Base-by-base conservation (phyloP, 2,113 vertebrate genomes). In the Eptesicus fuscus region DNA sequence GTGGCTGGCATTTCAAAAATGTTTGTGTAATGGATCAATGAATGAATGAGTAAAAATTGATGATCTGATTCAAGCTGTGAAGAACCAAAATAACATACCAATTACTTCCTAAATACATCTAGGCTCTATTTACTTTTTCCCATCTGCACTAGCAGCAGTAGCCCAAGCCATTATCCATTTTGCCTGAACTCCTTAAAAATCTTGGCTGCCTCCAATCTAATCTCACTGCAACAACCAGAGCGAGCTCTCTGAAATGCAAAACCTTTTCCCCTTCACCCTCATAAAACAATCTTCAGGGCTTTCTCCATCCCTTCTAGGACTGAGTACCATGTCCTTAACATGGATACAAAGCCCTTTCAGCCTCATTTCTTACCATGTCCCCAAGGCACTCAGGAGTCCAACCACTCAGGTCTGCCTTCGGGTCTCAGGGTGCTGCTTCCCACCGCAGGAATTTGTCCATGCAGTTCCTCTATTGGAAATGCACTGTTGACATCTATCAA, bases 11-110 rank as follows among this genome's bases (percentile, higher is more conserved):
- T 84, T 94, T 91, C 59, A 35, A 42, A 95, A 74, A 80, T 56
- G 10, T 63, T 73, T 37, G 32, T 67, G 63, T 67, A 88, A 83
- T 76, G 65, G 67, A 71, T 71, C 32, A 88, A 87, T 76, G 73
- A 79, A 65, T 78, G 35, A 86, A 73, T 88, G 37, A 88, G 37
- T 83, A n/a, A 94, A 87, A 90, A 90, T 30, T 40, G 40, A 80
- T 74, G 2, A 42, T 95, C 20, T 76, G 23, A 63, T 63, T 37
- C 25, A 47, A 74, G 37, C 22, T 86, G 42, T 71, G 23, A 73
- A 44, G 78, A 73, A 51, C n/a, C 28, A 71, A 78, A 83, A 73
- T 63, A 70, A 47, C 37, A 40, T 12, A 42, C 9, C 47, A 61
- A 69, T 61, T 80, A 37, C 14, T 69, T 93, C 61, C 83, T 87